phyloP scores from a whole-genome alignment of 2,797 vertebrate species.

The Etheostoma perlongum region DNA sequence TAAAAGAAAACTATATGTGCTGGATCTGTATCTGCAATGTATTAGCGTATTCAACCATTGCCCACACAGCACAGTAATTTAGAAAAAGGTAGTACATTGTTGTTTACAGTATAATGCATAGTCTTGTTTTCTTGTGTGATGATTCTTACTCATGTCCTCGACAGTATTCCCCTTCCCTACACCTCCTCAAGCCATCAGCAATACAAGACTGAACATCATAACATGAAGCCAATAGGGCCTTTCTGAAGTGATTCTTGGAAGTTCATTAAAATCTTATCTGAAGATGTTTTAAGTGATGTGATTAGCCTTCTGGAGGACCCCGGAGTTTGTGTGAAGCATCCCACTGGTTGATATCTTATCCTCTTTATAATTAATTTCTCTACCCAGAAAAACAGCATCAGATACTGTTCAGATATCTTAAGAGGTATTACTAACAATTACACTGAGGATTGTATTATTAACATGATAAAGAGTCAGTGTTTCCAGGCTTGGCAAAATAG shows the following conservation, averaged over 20 bases:
- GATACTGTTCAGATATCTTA: slow-evolving; percentile 63
- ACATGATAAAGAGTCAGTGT: slow-evolving; percentile 54
- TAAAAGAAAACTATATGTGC: neutral
- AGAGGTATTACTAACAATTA: slow-evolving; percentile 69
- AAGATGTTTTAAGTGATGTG: slow-evolving; percentile 73
- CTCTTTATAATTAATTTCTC: slow-evolving; percentile 77
- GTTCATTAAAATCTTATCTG: slow-evolving; percentile 77
- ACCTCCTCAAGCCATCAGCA: slow-evolving; percentile 31
- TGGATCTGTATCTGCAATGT: neutral
- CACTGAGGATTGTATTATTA: slow-evolving; percentile 60
- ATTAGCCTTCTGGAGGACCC: slow-evolving; percentile 73
- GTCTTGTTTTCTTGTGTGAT: slow-evolving; percentile 13
- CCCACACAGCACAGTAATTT: neutral
- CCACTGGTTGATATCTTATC: slow-evolving; percentile 68
- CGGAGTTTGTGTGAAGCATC: slow-evolving; percentile 58
- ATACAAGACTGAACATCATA: slow-evolving; percentile 41
- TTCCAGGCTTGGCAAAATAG: slow-evolving; percentile 16
- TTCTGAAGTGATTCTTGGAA: slow-evolving; percentile 60
- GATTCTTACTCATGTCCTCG: slow-evolving; percentile 14
- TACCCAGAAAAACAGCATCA: slow-evolving; percentile 50
- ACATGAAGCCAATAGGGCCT: slow-evolving; percentile 50
- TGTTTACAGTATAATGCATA: slow-evolving; percentile 1
- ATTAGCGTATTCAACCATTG: neutral
- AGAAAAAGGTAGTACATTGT: neutral
- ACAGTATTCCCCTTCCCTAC: slow-evolving; percentile 17